Base-by-base conservation (phyloP, 2,888 invertebrate genomes). In the Calameuta filiformis region DNA sequence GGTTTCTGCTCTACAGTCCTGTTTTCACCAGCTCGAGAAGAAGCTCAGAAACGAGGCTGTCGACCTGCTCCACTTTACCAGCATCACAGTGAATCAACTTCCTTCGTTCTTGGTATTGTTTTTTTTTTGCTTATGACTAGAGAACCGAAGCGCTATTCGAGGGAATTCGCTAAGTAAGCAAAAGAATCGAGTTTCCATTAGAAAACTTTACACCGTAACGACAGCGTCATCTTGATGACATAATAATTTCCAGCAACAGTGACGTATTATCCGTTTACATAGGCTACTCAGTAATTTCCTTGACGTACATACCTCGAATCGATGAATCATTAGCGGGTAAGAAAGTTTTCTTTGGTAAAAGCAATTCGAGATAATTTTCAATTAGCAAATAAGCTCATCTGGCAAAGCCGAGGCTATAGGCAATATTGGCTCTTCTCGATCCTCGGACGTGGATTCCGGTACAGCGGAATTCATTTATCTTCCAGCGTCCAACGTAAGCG, bases 161-260 rank as follows among this genome's bases (percentile, higher is more conserved):
- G 83, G 76, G 82, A 75, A 83, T 83, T 79, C 35, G 77, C 69
- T 79, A 82, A 76, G 79, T 82, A 83, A 79, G 83, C 77, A 80
- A 78, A 79, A 79, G 80, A 82, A 75, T 83, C 82, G 76, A 82
- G 77, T 83, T 83, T 79, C 83, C 82, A 78, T 83, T 82, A 9
- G 76, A 76, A 75, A 77, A 56, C 79, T 78, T 76, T 75, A 82
- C 71, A 76, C 79, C 73, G 73, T 71, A 6, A 23, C 23, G 23
- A 56, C 23, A 3, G 56, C 6, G 9, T 23, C 9, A 56, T 2
- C 56, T 23, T 6, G 56, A 56, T 56, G 23, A 56, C 23, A 2
- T 56, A 23, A 56, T 23, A 56, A 23, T 23, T 56, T 56, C 15
- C 9, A 23, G 15, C 56, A 56, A 56, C 9, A 56, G 56, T 56